Conservation (phyloP, 1,140 invertebrate genomes). For the Drosophila busckii region DNA sequence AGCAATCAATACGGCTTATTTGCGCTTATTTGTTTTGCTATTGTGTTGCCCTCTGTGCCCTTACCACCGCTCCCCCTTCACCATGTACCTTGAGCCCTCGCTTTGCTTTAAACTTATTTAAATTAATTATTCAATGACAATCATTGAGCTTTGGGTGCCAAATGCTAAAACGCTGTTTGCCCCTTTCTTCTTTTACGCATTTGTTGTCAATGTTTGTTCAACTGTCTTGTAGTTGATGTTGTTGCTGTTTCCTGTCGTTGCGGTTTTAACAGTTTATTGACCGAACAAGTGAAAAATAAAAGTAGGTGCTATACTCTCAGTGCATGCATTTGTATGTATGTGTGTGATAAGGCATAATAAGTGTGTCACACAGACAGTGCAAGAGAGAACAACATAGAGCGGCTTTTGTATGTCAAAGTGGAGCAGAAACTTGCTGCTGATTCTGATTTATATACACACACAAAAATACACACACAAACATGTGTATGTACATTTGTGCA, state of each 20-base stretch:
- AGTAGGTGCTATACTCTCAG: constrained; percentile 14
- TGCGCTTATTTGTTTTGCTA: constrained; percentile 26
- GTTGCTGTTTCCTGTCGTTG: constrained; percentile 31
- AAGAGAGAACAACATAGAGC: constrained; percentile 19
- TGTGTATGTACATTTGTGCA: neutral
- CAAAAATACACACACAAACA: neutral
- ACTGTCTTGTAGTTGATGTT: neutral
- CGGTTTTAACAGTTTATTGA: constrained; percentile 38
- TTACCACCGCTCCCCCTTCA: too few relatives aligned
- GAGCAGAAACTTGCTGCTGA: constrained; percentile 37
- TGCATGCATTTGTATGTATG: constrained; percentile 4
- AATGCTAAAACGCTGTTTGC: constrained; percentile 1
- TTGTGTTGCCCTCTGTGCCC: constrained; percentile 1
- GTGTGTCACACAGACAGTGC: constrained; percentile 41
- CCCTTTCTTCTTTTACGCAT: constrained; percentile 15
- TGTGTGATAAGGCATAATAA: constrained; percentile 41
- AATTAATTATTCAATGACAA: constrained; percentile 36
- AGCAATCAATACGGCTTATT: constrained; percentile 47
- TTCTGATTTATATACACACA: constrained; percentile 31
- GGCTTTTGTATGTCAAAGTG: constrained; percentile 40
- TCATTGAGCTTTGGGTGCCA: constrained; percentile 13
- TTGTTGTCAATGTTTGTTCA: neutral
- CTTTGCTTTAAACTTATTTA: constrained; percentile 1
- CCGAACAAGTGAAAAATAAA: constrained; percentile 27
- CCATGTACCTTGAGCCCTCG: too few relatives aligned